A percentile compares a stretch with the other conserved stretches of the same genome.
Conservation (phyloP, 2,797 vertebrate genomes). For the Darevskia nairensis region DNA sequence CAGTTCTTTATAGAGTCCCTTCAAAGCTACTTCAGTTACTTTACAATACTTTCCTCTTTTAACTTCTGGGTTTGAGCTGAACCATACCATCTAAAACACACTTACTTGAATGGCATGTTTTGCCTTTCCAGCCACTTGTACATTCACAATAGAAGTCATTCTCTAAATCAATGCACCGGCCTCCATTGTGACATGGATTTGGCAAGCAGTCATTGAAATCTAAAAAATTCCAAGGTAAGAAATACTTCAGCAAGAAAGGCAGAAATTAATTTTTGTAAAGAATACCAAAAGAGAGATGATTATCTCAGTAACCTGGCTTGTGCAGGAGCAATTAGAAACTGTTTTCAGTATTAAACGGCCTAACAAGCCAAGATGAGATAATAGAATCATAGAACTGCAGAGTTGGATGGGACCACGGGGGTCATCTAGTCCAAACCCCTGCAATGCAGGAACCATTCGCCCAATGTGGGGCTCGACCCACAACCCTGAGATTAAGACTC, state of each 20-base stretch:
- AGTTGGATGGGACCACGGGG: too few species aligned
- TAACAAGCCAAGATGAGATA: background rate
- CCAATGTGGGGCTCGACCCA: too few species aligned
- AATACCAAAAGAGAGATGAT: background rate
- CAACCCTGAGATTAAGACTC: too few species aligned
- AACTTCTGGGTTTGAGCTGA: too few species aligned
- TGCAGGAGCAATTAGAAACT: too few species aligned
- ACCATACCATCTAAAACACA: conserved; percentile 59
- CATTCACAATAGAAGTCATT: conserved; percentile 95
- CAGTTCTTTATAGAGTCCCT: background rate
- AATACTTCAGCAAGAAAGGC: conserved; percentile 13
- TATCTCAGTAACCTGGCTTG: background rate
- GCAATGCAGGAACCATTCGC: too few species aligned
- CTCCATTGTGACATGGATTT: conserved; percentile 91
- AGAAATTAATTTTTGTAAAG: background rate
- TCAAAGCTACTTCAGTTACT: too few species aligned
- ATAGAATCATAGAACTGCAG: background rate
- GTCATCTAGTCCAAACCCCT: too few species aligned
- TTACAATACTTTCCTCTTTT: too few species aligned
- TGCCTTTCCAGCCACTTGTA: conserved; percentile 93
- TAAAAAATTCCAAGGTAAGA: conserved; percentile 57
- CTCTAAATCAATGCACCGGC: conserved; percentile 87
- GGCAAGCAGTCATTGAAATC: conserved; percentile 93
- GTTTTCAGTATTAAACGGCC: background rate
- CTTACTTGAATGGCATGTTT: conserved; percentile 95